phyloP scores from a whole-genome alignment of 1,140 invertebrate genomes.

The Dufourea novaeangliae region DNA sequence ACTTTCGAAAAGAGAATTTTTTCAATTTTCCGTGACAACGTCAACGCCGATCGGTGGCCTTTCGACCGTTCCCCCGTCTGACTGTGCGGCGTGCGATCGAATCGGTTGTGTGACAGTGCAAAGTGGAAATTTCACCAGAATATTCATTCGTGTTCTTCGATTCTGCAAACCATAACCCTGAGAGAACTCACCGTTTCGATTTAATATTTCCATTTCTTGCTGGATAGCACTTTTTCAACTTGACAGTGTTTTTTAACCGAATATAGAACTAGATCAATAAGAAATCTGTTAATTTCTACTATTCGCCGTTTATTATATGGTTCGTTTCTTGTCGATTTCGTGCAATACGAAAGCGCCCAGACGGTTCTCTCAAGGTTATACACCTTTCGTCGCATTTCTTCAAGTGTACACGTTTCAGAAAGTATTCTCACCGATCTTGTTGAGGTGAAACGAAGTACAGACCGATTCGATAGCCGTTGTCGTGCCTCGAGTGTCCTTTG shows the following conservation, averaged over 20 bases:
- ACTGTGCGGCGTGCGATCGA: background rate
- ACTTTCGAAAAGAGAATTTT: background rate
- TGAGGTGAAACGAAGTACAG: background rate
- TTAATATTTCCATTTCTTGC: no score
- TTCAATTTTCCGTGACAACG: background rate
- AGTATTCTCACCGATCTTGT: slow-evolving; percentile 2
- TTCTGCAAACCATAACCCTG: background rate
- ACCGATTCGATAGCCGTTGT: background rate
- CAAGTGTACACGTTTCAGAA: background rate
- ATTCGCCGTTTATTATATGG: no score
- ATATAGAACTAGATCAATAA: no score
- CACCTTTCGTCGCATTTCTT: background rate
- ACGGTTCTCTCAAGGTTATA: background rate
- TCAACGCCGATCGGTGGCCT: background rate
- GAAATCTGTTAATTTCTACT: no score
- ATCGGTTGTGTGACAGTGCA: background rate
- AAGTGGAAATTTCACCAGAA: background rate
- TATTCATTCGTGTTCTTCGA: background rate
- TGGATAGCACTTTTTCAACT: no score
- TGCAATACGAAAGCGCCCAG: background rate
- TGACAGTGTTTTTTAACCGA: no score
- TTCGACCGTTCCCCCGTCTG: background rate
- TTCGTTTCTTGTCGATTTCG: no score
- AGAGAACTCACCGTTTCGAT: background rate
- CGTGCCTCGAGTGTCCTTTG: background rate